Conservation (phyloP, 2,113 vertebrate genomes). For the Amphiprion ocellaris region DNA sequence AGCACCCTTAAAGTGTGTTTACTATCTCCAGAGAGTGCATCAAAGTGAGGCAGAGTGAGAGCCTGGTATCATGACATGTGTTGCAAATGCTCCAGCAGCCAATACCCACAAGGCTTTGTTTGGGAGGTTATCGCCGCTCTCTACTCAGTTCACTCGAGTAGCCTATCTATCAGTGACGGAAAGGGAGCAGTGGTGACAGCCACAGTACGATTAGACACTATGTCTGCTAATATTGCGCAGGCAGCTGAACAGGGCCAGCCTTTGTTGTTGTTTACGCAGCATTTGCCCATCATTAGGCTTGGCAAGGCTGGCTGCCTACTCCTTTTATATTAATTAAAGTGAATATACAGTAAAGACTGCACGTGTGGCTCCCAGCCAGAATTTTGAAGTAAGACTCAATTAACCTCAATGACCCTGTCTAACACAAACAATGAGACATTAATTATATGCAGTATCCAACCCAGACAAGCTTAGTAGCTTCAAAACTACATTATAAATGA, state of each 20-base stretch:
- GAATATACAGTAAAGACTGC: conserved; percentile 76
- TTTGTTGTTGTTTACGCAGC: conserved; percentile 82
- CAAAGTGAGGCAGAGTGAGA: conserved; percentile 47
- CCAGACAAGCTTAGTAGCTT: conserved; percentile 64
- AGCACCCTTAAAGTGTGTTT: conserved; percentile 53
- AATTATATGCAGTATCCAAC: conserved; percentile 79
- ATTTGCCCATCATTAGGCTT: conserved; percentile 79
- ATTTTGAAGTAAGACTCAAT: conserved; percentile 85
- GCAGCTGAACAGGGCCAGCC: conserved; percentile 66
- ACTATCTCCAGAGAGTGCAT: conserved; percentile 38
- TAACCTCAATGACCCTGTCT: conserved; percentile 81
- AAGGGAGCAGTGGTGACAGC: conserved; percentile 62
- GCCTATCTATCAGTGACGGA: conserved; percentile 64
- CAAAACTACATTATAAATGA: conserved; percentile 72
- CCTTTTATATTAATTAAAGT: conserved; percentile 82
- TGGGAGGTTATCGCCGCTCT: conserved; percentile 61
- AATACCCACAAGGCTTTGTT: conserved; percentile 65
- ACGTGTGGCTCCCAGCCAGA: conserved; percentile 73
- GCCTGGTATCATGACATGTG: conserved; percentile 40
- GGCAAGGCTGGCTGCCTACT: conserved; percentile 67
- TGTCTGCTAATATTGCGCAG: conserved; percentile 64
- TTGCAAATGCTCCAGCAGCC: conserved; percentile 47
- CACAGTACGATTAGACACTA: conserved; percentile 62
- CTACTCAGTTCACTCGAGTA: conserved; percentile 63
- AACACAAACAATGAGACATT: conserved; percentile 81